Evolutionary conservation across 2,888 invertebrate genomes (phyloP), one percentile per base, ranked within the genome.

Genomic region (Monopis laevigella): DNA sequence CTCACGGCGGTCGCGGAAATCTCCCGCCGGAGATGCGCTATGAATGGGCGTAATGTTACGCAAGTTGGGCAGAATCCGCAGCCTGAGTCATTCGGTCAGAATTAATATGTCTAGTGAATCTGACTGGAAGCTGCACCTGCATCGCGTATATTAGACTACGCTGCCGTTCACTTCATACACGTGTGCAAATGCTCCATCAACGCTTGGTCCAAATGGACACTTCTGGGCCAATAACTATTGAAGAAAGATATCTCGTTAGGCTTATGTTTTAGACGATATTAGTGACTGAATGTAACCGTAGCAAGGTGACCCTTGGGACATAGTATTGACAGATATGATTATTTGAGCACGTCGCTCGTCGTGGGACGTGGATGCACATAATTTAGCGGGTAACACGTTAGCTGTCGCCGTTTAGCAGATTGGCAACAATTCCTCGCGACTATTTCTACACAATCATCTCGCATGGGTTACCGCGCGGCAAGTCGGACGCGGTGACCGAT

Each of bases 11-110:
- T n/a, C n/a, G n/a, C n/a, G n/a, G n/a, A n/a, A n/a, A n/a, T n/a
- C n/a, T 21, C 24, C 24, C 8, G 6, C 6, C 8, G 5, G 24
- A 7, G 8, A 54, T 58, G 56, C 47, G 52, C 67, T 69, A 63
- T 62, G 64, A 71, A 71, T 71, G 71, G 69, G 55, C 58, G 62
- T 58, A 59, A 59, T 61, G 54, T 71, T 71, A 67, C 61, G 66
- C 56, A 69, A 70, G 55, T 65, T 68, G 65, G 68, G 65, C 52
- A 55, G 55, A 51, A 48, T 54, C 57, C 53, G 50, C 48, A 56
- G 32, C 43, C 59, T 74, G 71, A 74, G 55, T 73, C 72, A 74
- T 60, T 59, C 56, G 51, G 51, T 58, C 64, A 52, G 58, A 71
- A 65, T 70, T 67, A 72, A 62, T 65, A 61, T 59, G 55, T 62